Evolutionary conservation across 2,888 invertebrate genomes (phyloP), one percentile per base, ranked within the genome.

Genomic region (Drosophila pseudotalamancana): DNA sequence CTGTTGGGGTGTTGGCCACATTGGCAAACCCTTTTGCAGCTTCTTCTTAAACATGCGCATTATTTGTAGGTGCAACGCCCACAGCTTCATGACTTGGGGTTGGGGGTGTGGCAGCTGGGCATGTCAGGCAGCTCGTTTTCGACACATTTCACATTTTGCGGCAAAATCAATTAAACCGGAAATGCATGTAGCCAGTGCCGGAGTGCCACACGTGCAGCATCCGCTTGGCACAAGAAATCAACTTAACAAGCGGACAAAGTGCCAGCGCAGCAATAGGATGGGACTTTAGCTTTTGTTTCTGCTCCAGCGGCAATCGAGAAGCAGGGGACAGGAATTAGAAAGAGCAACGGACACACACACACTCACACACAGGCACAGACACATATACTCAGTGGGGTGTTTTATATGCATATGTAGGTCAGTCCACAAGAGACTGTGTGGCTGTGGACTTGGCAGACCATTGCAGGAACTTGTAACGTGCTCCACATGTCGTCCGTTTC

Each of bases 81-180:
- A n/a, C n/a, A n/a, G n/a, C n/a, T n/a, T n/a, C n/a, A n/a, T n/a
- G n/a, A n/a, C 27, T 21, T 1, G 12, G 27, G 4, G 23, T 12
- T 5, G 21, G 11, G 5, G 11, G 27, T 11, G 57, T 53, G 27
- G 9, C 18, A 39, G 32, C 19, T 29, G 14, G 23, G 61, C 51
- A 48, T 62, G 67, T 67, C 53, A 25, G 56, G 60, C 54, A 76
- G 46, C 80, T 73, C 70, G 77, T 75, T 76, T 77, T 77, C 76
- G 76, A 83, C 82, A 87, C 79, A 81, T 86, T 88, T 83, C 76
- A 87, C 75, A 85, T 84, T 88, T 85, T 82, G 84, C 77, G 85
- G 88, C 64, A 82, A 87, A 88, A 88, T 88, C 88, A 88, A 88
- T 88, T 88, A 88, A 88, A 77, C 74, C 87, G 88, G 85, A 88